Evolutionary conservation across 30 jellyfish, hydroid and myxozoan species (phyloP).

Genomic region (Rhopilema esculentum): DNA sequence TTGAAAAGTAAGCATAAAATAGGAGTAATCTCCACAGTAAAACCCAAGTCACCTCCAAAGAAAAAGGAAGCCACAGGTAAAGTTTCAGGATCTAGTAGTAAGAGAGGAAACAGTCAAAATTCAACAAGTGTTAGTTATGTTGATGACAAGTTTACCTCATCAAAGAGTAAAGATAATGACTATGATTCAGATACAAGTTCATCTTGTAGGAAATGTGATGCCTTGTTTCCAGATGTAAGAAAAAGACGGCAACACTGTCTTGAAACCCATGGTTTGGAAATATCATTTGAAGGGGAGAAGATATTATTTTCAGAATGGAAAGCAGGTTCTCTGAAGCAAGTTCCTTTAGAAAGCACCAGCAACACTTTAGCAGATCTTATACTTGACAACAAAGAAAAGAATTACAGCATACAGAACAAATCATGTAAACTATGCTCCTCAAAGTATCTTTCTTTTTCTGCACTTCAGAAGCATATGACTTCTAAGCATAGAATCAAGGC

Average conservation of each 20-base stretch:
- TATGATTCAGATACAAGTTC: conserved; percentile 26
- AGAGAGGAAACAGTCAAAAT: background rate
- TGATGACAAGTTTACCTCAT: background rate
- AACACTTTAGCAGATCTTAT: background rate
- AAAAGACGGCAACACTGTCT: conserved; percentile 36
- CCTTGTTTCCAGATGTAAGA: conserved; percentile 2
- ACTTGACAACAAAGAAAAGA: background rate
- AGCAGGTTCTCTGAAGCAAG: background rate
- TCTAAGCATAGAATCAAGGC: background rate
- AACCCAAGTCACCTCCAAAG: background rate
- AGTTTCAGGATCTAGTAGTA: background rate
- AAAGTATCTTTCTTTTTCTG: background rate
- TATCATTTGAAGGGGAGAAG: conserved; percentile 46
- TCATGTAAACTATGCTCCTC: conserved; percentile 29
- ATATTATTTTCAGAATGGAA: conserved; percentile 9
- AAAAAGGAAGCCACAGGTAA: too few relatives aligned
- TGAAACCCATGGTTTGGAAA: conserved; percentile 29
- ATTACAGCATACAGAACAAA: background rate
- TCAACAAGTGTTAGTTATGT: background rate
- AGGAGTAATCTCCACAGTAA: background rate
- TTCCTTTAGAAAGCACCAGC: background rate
- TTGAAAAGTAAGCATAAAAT: conserved; percentile 25
- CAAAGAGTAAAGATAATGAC: background rate
- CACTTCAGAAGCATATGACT: conserved; percentile 20
- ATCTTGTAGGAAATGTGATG: conserved; percentile 26